phyloP scores from a whole-genome alignment of 64 coral and sea anemone species.

The Cladopsammia gracilis region DNA sequence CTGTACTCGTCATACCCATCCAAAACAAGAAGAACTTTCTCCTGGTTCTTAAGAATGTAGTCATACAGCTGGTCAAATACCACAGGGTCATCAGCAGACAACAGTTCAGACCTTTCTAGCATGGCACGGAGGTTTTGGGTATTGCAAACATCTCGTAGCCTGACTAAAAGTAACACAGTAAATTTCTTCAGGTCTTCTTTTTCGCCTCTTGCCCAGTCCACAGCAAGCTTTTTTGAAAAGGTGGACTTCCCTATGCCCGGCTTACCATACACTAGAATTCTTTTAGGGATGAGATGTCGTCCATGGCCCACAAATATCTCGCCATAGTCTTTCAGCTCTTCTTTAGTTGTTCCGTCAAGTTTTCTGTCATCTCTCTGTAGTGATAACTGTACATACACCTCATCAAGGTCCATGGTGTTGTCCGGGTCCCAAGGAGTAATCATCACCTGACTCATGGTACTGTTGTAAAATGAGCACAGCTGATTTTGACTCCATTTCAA shows the following conservation, averaged over 20 bases:
- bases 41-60: slow-evolving; percentile 18
- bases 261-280: slow-evolving; percentile 28
- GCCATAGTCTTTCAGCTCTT: background rate
- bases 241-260: slow-evolving; percentile 31
- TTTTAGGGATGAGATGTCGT: background rate
- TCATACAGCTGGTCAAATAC: background rate
- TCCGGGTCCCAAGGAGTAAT: slow-evolving; percentile 21
- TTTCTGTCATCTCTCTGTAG: background rate
- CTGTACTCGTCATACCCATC: slow-evolving; percentile 68
- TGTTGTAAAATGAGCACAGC: background rate
- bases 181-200: slow-evolving; percentile 12
- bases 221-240: background rate
- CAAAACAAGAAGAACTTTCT: slow-evolving; percentile 54
- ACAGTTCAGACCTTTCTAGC: background rate
- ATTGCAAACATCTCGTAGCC: slow-evolving; percentile 11
- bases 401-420: slow-evolving; percentile 8
- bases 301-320: background rate
- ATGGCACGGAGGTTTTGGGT: background rate
- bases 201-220: slow-evolving; percentile 11
- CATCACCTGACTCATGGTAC: background rate
- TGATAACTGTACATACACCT: background rate
- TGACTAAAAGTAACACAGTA: background rate
- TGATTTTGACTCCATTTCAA: background rate
- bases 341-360: background rate
- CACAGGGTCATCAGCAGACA: background rate